A percentile compares a stretch with the other conserved stretches of the same genome.
These are phyloP conservation scores for Sapajus apella DNA, from an alignment of 2,113 vertebrate species.

Conservation along the genomic window DNA sequence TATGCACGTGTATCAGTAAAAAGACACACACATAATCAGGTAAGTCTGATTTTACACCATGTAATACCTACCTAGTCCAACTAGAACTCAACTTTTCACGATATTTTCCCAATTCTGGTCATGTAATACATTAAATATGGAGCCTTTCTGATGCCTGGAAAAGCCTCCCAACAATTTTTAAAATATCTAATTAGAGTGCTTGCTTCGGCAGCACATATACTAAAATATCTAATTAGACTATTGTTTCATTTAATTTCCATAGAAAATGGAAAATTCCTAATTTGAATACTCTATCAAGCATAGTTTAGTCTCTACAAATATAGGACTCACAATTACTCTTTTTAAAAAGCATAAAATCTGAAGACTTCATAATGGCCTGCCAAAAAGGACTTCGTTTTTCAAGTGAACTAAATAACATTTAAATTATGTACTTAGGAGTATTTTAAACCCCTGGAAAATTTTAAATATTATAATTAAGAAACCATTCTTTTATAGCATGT, in stretches of 20 bases:
- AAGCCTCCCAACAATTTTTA: slow-evolving; percentile 15
- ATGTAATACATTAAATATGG: slow-evolving; percentile 32
- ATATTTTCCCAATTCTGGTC: background rate
- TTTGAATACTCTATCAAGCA: slow-evolving; percentile 48
- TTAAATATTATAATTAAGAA: slow-evolving; percentile 78
- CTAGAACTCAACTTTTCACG: slow-evolving; percentile 19
- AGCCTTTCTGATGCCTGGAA: background rate
- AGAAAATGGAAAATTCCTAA: slow-evolving; percentile 54
- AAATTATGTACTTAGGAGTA: slow-evolving; percentile 62
- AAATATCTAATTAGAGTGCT: slow-evolving; percentile 27
- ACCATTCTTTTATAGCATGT: slow-evolving; percentile 65
- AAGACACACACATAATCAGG: background rate
- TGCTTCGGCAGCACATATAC: too few species aligned
- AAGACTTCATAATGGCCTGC: slow-evolving; percentile 71
- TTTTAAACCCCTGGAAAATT: slow-evolving; percentile 70
- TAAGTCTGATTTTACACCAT: background rate
- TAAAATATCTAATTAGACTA: slow-evolving; percentile 47
- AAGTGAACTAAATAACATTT: slow-evolving; percentile 65
- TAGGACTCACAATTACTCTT: slow-evolving; percentile 56
- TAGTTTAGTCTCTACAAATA: slow-evolving; percentile 61
- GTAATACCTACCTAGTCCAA: background rate
- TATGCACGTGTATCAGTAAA: background rate
- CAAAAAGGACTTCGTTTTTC: slow-evolving; percentile 69
- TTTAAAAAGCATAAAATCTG: slow-evolving; percentile 66
- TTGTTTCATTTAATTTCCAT: slow-evolving; percentile 37